Conservation (phyloP, 2,888 invertebrate genomes). For the Megaustenia siamemsis region DNA sequence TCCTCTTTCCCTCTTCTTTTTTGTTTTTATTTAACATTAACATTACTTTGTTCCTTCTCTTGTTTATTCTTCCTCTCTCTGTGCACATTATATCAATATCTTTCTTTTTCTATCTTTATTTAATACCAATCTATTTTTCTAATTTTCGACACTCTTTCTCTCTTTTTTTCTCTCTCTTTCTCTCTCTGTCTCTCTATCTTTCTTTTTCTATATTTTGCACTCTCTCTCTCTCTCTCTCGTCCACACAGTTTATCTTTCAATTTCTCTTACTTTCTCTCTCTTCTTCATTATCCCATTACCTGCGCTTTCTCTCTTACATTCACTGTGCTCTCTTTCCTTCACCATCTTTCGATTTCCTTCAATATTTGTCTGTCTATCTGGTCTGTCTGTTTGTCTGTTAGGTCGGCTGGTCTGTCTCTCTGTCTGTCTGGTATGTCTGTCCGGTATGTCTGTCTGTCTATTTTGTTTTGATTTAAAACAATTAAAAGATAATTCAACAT, state of each 20-base stretch:
- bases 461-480: no score
- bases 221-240: not conserved
- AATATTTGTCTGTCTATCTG: not conserved
- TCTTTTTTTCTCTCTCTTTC: constrained; percentile 37
- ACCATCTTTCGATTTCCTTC: not conserved
- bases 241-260: not conserved
- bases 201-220: constrained; percentile 30
- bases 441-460: no score
- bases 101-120: constrained; percentile 27
- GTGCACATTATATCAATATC: not conserved
- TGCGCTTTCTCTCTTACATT: not conserved
- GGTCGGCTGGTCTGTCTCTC: no score
- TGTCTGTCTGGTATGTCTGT: no score
- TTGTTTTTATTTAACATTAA: constrained; percentile 11
- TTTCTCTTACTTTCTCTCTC: constrained; percentile 23
- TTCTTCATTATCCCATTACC: constrained; percentile 7
- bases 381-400: not conserved
- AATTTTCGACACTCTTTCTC: constrained; percentile 11
- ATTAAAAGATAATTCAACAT: no score
- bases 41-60: not conserved
- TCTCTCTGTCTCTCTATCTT: constrained; percentile 27
- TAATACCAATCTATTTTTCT: constrained; percentile 1
- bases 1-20: not conserved
- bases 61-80: constrained; percentile 6
- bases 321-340: not conserved